A percentile compares a stretch with the other conserved stretches of the same genome.
phyloP scores from a whole-genome alignment of 2,797 vertebrate genomes.

The Rhyacichthys aspro region DNA sequence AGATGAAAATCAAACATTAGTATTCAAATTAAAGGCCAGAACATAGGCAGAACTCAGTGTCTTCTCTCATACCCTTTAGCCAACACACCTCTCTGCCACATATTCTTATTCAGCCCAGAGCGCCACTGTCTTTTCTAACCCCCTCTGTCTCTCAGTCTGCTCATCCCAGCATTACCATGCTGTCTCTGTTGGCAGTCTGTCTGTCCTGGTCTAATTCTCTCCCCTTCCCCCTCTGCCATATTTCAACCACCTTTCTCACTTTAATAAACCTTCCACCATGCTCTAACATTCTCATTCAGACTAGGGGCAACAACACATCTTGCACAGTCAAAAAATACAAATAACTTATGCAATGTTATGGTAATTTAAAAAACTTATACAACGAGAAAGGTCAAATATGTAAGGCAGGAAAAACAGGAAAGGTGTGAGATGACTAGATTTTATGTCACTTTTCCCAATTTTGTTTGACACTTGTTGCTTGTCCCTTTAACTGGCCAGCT shows the following conservation, averaged over 20 bases:
- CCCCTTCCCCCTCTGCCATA: conserved; percentile 48
- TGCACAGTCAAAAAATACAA: conserved; percentile 38
- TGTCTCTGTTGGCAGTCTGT: conserved; percentile 73
- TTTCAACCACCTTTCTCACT: conserved; percentile 51
- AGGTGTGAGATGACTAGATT: too few relatives aligned
- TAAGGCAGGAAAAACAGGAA: too few relatives aligned
- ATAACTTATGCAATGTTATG: conserved; percentile 21
- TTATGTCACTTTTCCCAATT: too few relatives aligned
- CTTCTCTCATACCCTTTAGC: conserved; percentile 16
- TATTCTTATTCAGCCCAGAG: conserved; percentile 64
- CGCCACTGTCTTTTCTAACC: conserved; percentile 61
- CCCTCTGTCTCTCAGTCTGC: conserved; percentile 72
- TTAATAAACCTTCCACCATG: conserved; percentile 46
- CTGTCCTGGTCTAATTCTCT: conserved; percentile 69
- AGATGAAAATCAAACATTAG: conserved; percentile 49
- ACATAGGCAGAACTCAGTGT: conserved; percentile 32
- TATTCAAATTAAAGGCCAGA: conserved; percentile 58
- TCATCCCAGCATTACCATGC: conserved; percentile 77
- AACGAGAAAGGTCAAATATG: too few relatives aligned
- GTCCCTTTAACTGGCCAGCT: too few relatives aligned
- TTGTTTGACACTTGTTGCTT: too few relatives aligned
- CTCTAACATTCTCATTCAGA: conserved; percentile 43
- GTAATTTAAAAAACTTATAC: too few relatives aligned
- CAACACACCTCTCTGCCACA: conserved; percentile 50
- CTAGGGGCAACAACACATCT: conserved; percentile 37